These are phyloP conservation scores for Chanos chanos DNA, from an alignment of 2,797 vertebrate species.

Conservation along the genomic window DNA sequence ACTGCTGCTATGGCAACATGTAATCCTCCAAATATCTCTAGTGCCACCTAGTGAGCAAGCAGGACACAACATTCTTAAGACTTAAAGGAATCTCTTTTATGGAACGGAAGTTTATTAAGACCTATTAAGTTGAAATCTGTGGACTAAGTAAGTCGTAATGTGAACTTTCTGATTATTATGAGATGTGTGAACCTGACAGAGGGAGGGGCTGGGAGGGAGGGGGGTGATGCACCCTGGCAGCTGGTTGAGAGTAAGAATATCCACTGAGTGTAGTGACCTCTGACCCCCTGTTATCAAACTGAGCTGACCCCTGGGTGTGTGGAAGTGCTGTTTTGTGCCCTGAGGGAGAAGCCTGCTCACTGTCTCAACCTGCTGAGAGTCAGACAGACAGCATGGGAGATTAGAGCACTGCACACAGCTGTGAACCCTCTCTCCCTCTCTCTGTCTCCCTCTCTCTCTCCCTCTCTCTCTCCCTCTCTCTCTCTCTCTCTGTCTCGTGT, in stretches of 20 bases:
- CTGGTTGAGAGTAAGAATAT: slow-evolving; percentile 31
- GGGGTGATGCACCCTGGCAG: slow-evolving; percentile 5
- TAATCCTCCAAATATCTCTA: too few species aligned
- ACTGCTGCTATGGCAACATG: too few species aligned
- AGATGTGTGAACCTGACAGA: background rate
- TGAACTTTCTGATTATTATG: background rate
- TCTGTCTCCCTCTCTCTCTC: too few species aligned
- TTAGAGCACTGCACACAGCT: slow-evolving; percentile 30
- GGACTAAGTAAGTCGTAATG: slow-evolving; percentile 3
- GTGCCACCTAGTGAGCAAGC: too few species aligned
- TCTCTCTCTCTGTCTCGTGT: too few species aligned
- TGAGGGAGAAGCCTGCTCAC: slow-evolving; percentile 41
- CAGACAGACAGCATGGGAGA: slow-evolving; percentile 26
- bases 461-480: too few species aligned
- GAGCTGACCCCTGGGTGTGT: slow-evolving; percentile 37
- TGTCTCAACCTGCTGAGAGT: slow-evolving; percentile 42
- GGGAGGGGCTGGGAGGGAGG: slow-evolving; percentile 2
- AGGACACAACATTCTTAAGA: too few species aligned
- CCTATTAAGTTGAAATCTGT: background rate
- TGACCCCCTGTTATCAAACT: slow-evolving; percentile 45
- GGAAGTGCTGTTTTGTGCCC: slow-evolving; percentile 48
- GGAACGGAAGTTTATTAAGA: too few species aligned
- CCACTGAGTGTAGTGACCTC: slow-evolving; percentile 43
- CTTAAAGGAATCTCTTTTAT: too few species aligned
- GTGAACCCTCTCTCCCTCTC: too few species aligned